Evolutionary conservation across 2,888 invertebrate genomes (phyloP).

Genomic region (Drosophila pullipes): DNA sequence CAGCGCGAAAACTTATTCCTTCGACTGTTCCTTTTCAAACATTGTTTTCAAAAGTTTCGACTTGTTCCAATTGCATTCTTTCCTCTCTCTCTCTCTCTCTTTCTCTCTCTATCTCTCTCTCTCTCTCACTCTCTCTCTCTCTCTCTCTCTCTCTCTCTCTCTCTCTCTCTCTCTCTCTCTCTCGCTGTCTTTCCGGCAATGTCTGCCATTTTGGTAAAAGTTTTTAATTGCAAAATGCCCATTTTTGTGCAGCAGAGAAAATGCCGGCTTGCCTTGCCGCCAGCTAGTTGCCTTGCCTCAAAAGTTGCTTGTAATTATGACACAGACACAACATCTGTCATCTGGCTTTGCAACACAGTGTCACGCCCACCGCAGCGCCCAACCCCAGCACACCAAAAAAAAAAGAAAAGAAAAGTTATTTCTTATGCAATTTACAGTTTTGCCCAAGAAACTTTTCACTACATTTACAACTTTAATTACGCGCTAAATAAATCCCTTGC

Average conservation of each 20-base stretch:
- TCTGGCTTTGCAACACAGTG: constrained; percentile 24
- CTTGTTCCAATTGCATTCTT: constrained; percentile 31
- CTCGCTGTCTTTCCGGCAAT: constrained; percentile 7
- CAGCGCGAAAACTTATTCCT: constrained; percentile 17
- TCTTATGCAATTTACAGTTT: constrained; percentile 62
- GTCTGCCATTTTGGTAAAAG: constrained; percentile 54
- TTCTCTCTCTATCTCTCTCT: not conserved
- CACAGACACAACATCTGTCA: constrained; percentile 64
- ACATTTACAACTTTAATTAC: constrained; percentile 72
- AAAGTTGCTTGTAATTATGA: constrained; percentile 69
- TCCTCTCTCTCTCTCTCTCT: not conserved
- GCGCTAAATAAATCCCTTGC: constrained; percentile 46
- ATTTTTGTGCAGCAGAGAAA: constrained; percentile 39
- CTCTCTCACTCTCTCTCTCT: not conserved
- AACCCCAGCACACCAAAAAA: not conserved
- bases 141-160: not conserved
- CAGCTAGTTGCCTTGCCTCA: constrained; percentile 16
- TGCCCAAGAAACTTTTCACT: constrained; percentile 44
- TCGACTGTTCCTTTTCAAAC: constrained; percentile 25
- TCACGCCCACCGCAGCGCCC: constrained; percentile 27
- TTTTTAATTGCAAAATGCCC: constrained; percentile 71
- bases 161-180: not conserved
- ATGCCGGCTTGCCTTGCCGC: constrained; percentile 3
- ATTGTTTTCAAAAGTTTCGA: constrained; percentile 39
- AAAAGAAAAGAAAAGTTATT: constrained; percentile 4